Evolutionary conservation across 2,888 invertebrate genomes (phyloP).

Genomic region (Tetragonula carbonaria): DNA sequence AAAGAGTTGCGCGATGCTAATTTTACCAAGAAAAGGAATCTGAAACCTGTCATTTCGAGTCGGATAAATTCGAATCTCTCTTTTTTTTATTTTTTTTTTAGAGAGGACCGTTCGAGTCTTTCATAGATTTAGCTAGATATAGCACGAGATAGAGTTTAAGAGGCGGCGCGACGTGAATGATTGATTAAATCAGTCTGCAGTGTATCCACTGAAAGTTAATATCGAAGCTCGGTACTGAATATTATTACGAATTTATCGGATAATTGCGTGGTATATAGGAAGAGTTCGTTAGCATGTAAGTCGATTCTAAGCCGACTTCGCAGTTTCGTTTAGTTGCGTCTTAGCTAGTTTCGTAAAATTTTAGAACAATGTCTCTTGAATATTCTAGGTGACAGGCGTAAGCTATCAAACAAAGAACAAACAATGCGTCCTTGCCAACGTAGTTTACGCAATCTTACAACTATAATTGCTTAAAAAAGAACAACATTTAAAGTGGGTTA

Average conservation of each 20-base stretch:
- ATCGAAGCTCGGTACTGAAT: neutral
- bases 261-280: neutral
- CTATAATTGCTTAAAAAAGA: neutral
- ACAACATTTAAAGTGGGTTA: neutral
- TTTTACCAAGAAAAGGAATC: too few species aligned
- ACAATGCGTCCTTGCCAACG: neutral
- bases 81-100: too few species aligned
- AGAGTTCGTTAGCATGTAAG: too few species aligned
- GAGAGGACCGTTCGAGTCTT: too few species aligned
- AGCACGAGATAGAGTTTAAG: neutral
- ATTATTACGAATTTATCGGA: conserved; percentile 10
- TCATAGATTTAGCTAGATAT: too few species aligned
- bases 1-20: too few species aligned
- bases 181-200: neutral
- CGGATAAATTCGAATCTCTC: too few species aligned
- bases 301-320: neutral
- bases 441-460: neutral
- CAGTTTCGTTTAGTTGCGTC: neutral
- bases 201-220: neutral
- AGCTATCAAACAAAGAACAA: neutral
- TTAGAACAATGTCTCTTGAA: neutral
- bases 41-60: too few species aligned
- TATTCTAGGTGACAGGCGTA: neutral
- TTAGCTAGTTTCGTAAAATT: neutral
- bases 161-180: neutral